These are phyloP conservation scores for Eurois occulta DNA, from an alignment of 2,888 invertebrate species.

Conservation along the genomic window DNA sequence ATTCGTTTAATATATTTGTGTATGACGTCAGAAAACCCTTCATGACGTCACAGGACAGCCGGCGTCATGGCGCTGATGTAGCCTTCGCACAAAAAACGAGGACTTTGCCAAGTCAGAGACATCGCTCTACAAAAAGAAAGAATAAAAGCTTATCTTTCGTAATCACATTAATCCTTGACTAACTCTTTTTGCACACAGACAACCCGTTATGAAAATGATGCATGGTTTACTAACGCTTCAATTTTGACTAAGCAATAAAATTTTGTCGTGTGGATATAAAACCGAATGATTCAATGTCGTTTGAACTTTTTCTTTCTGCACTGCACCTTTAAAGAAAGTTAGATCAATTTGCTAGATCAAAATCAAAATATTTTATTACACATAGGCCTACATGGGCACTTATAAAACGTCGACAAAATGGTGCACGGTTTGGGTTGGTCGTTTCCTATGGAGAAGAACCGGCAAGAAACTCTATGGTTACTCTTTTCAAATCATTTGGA, in stretches of 20 bases:
- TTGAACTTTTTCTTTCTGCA: background rate
- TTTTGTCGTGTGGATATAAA: background rate
- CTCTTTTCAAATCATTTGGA: too few relatives aligned
- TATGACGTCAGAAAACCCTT: slow-evolving; percentile 56
- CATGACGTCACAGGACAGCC: slow-evolving; percentile 57
- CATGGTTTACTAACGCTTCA: background rate
- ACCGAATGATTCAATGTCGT: background rate
- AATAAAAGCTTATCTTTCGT: slow-evolving; percentile 39
- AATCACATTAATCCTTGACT: slow-evolving; percentile 40
- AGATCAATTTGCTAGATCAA: background rate
- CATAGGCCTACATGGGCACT: too few relatives aligned
- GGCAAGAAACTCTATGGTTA: too few relatives aligned
- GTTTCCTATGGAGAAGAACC: too few relatives aligned
- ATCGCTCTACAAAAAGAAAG: slow-evolving; percentile 28
- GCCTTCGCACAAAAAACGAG: slow-evolving; percentile 38
- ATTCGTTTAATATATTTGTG: slow-evolving; percentile 46
- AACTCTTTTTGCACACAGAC: slow-evolving; percentile 13
- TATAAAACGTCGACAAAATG: too few relatives aligned
- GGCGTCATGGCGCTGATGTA: slow-evolving; percentile 50
- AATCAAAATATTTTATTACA: too few relatives aligned
- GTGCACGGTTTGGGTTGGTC: too few relatives aligned
- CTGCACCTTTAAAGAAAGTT: background rate
- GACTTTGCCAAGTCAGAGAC: slow-evolving; percentile 41
- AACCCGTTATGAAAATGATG: background rate
- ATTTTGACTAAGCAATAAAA: background rate